These are phyloP conservation scores for Pocillopora grandis DNA, from an alignment of 92 coral and sea anemone species.

Conservation along the genomic window DNA sequence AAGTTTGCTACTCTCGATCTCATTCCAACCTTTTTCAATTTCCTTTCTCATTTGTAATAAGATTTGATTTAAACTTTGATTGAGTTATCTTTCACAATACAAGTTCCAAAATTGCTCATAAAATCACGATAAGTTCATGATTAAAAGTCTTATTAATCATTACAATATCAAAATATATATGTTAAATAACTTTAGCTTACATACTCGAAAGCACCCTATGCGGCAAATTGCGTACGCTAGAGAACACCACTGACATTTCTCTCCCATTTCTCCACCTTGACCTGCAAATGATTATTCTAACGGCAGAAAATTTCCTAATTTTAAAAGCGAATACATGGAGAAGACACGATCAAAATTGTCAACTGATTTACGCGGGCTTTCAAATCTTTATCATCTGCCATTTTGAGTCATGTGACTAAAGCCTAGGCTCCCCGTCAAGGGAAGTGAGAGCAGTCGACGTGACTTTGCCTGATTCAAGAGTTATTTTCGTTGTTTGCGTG, in stretches of 20 bases:
- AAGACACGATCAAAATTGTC: not conserved
- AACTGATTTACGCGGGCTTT: conserved; percentile 20
- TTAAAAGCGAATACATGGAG: not conserved
- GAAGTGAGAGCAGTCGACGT: conserved; percentile 38
- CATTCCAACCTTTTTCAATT: too few species aligned
- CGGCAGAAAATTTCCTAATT: not conserved
- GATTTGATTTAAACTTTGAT: too few species aligned
- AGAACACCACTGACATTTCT: conserved; percentile 84
- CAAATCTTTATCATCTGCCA: conserved; percentile 41
- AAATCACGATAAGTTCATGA: too few species aligned
- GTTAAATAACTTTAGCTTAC: not conserved
- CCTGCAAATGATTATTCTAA: conserved; percentile 11
- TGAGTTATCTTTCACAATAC: too few species aligned
- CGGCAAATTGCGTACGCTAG: conserved; percentile 84
- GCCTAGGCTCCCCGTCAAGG: conserved; percentile 10
- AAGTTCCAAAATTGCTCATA: too few species aligned
- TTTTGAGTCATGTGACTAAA: conserved; percentile 42
- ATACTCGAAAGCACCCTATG: conserved; percentile 91
- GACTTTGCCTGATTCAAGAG: conserved; percentile 8
- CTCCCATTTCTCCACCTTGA: conserved; percentile 36
- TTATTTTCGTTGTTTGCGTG: conserved; percentile 14
- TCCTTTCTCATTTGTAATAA: too few species aligned
- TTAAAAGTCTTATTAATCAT: not conserved
- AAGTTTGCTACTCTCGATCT: too few species aligned
- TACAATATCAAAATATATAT: not conserved